Base-by-base conservation (phyloP, 2,113 vertebrate genomes). In the Halcyon malimbica region DNA sequence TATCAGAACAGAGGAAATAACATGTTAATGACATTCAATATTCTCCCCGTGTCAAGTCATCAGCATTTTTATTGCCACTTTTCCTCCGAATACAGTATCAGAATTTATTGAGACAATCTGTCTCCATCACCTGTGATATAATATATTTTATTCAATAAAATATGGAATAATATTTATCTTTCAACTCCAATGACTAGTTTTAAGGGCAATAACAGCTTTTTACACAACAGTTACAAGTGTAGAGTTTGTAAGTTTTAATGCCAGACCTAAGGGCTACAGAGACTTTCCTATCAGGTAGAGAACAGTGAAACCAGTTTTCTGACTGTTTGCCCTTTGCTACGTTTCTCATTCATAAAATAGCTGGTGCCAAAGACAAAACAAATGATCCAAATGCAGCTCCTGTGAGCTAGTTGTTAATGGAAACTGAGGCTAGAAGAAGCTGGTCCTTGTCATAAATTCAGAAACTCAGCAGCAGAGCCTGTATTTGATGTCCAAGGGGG, bases 61-160 rank as follows among this genome's bases (percentile, higher is more conserved):
- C 98, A 98, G 97, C 98, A 98, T 98, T 98, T 98, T 98, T 98
- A 98, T 98, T 98, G 96, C 98, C 91, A 96, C 98, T 98, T 97
- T 98, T 97, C 94, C 97, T 97, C 97, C 68, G 81, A 98, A 98
- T 98, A 98, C 97, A 98, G 97, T 98, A 98, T 98, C 97, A 98
- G 98, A 98, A 98, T 98, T 98, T 98, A 98, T 98, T 98, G 98
- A 98, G 97, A 98, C 98, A 98, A 98, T 98, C 98, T 98, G 98
- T 98, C 97, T 98, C 98, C 95, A 98, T 98, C 98, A 98, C 97
- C 97, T 98, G 97, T 98, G 98, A 98, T 98, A 98, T 98, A 98
- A 98, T 98, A 98, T 96, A 98, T 98, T 98, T 98, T 98, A 98
- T 98, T 98, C 97, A 98, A 98, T 98, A 98, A 97, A 97, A 97